A percentile compares a stretch with the other conserved stretches of the same genome.
These are phyloP conservation scores for Patella caerulea DNA, from an alignment of 2,888 invertebrate species.

Conservation along the genomic window DNA sequence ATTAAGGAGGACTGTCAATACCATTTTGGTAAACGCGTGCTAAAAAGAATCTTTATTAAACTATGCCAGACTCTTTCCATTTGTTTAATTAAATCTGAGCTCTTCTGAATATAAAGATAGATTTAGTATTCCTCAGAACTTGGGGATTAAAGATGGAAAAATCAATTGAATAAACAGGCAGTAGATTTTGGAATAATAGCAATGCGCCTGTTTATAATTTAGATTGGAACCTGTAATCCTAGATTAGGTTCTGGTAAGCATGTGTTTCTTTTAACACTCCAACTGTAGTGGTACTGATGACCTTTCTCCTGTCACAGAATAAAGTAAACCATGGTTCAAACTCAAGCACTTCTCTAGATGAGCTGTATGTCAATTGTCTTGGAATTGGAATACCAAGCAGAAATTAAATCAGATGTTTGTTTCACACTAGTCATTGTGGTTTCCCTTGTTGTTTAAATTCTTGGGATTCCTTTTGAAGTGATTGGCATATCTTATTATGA, in stretches of 20 bases:
- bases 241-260: background rate
- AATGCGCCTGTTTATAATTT: slow-evolving; percentile 5
- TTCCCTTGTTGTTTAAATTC: no score
- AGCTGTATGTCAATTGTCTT: no score
- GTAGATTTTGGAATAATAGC: slow-evolving; percentile 10
- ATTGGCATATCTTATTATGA: no score
- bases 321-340: no score
- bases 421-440: no score
- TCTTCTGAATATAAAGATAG: slow-evolving; percentile 9
- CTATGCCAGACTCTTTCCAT: slow-evolving; percentile 5
- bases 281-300: no score
- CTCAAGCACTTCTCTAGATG: no score
- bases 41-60: slow-evolving; percentile 13
- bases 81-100: slow-evolving; percentile 10
- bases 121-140: slow-evolving; percentile 4
- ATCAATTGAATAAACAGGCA: slow-evolving; percentile 1
- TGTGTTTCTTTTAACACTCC: slow-evolving; percentile 4
- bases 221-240: background rate
- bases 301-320: no score
- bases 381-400: no score
- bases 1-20: slow-evolving; percentile 4
- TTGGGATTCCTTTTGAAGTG: no score
- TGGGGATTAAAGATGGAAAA: slow-evolving; percentile 2
- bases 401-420: no score
- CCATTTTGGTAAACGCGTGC: slow-evolving; percentile 10